Evolutionary conservation across 2,113 vertebrate genomes (phyloP).

Genomic region (Turnix velox): DNA sequence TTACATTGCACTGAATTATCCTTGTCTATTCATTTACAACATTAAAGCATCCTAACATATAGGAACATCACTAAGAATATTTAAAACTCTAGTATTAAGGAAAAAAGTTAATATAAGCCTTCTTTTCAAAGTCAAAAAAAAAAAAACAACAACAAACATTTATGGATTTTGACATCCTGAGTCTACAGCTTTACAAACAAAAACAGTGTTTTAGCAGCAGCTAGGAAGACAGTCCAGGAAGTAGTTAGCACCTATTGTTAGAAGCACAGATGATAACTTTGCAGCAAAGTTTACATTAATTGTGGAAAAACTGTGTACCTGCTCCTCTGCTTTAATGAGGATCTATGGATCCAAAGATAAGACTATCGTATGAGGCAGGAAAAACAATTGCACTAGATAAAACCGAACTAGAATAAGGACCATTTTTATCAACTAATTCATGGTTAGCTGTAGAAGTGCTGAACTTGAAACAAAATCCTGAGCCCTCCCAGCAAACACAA

Average conservation of each 20-base stretch:
- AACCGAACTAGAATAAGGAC: not conserved
- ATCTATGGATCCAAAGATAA: not conserved
- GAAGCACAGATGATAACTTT: not conserved
- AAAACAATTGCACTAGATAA: not conserved
- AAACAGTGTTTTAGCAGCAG: not conserved
- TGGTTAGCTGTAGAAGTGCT: not conserved
- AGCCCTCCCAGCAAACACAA: not conserved
- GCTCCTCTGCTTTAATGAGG: not conserved
- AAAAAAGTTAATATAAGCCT: not conserved
- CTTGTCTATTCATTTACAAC: not conserved
- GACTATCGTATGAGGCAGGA: not conserved
- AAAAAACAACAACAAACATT: not conserved
- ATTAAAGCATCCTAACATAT: not conserved
- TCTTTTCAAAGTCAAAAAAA: not conserved
- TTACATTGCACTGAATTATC: not conserved
- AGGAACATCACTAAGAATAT: not conserved
- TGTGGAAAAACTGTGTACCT: constrained; percentile 23
- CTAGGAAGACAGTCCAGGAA: not conserved
- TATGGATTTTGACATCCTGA: not conserved
- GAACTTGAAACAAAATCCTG: not conserved
- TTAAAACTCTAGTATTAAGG: not conserved
- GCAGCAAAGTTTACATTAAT: not conserved
- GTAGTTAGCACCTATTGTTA: not conserved
- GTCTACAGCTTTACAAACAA: not conserved
- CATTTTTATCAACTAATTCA: not conserved